phyloP scores from a whole-genome alignment of 2,888 invertebrate species.

The Panzeria rudis region DNA sequence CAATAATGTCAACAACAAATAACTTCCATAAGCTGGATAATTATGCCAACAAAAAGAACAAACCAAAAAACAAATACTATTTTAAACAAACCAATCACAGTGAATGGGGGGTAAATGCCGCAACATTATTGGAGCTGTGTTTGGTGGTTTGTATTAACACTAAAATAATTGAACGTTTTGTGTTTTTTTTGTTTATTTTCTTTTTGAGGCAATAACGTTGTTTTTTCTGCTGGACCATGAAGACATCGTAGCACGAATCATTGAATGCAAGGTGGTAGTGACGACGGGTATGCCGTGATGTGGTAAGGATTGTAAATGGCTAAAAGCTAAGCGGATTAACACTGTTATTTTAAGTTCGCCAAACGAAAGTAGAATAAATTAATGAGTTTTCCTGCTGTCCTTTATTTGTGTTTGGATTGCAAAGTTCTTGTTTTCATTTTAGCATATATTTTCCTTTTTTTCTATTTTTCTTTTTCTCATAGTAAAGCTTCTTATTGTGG shows the following conservation, averaged over 20 bases:
- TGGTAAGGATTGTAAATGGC: constrained; percentile 53
- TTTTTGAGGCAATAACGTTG: constrained; percentile 33
- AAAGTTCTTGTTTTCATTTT: constrained; percentile 51
- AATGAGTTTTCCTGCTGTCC: constrained; percentile 77
- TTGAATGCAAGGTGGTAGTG: not conserved
- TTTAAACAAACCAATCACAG: constrained; percentile 53
- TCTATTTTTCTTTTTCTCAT: constrained; percentile 24
- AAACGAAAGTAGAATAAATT: constrained; percentile 81
- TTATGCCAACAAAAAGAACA: constrained; percentile 46
- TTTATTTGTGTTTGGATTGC: constrained; percentile 67
- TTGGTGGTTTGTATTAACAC: constrained; percentile 18
- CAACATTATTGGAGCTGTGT: constrained; percentile 13
- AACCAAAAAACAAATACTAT: constrained; percentile 54
- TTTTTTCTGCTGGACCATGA: constrained; percentile 35
- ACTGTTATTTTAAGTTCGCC: constrained; percentile 74
- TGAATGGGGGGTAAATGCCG: constrained; percentile 28
- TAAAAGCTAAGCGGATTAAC: constrained; percentile 73
- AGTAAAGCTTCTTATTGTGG: constrained; percentile 57
- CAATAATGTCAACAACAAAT: constrained; percentile 65
- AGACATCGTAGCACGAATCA: not conserved
- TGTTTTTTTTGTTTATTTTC: not conserved
- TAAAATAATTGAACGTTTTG: constrained; percentile 49
- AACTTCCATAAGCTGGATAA: constrained; percentile 68
- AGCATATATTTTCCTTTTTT: constrained; percentile 37
- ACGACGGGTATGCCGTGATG: not conserved